Evolutionary conservation across 2,888 invertebrate species (phyloP).

Genomic region (Eristalis intricaria): DNA sequence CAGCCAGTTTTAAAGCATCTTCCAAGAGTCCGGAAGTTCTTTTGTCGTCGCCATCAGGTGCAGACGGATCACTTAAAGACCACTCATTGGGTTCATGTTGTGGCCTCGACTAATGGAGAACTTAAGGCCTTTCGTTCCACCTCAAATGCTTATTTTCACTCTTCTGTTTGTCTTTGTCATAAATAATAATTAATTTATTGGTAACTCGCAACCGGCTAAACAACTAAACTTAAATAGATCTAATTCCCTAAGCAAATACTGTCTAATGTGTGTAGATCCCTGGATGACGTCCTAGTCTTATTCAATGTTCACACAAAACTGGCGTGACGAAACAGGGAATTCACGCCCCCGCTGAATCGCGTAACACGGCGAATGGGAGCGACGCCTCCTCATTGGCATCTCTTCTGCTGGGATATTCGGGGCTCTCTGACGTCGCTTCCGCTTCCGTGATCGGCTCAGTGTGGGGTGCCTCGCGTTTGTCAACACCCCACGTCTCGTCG

Average conservation of each 20-base stretch:
- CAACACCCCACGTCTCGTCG: slow-evolving; percentile 29
- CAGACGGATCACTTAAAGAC: too few species aligned
- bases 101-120: too few species aligned
- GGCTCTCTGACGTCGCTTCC: not conserved
- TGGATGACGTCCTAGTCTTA: slow-evolving; percentile 20
- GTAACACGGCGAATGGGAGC: not conserved
- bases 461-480: slow-evolving; percentile 20
- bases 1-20: too few species aligned
- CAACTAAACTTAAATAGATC: slow-evolving; percentile 11
- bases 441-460: not conserved
- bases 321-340: not conserved
- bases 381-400: slow-evolving; percentile 1
- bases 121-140: too few species aligned
- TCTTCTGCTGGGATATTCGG: not conserved
- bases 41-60: too few species aligned
- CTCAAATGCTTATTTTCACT: too few species aligned
- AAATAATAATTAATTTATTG: not conserved
- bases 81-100: too few species aligned
- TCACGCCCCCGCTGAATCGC: not conserved
- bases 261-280: slow-evolving; percentile 8
- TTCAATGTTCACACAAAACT: not conserved
- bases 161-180: not conserved
- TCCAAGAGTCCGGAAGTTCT: too few species aligned
- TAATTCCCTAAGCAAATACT: slow-evolving; percentile 18
- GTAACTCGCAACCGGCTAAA: not conserved